Base-by-base conservation (phyloP, 2,888 invertebrate genomes). In the Drosophila lutescens region DNA sequence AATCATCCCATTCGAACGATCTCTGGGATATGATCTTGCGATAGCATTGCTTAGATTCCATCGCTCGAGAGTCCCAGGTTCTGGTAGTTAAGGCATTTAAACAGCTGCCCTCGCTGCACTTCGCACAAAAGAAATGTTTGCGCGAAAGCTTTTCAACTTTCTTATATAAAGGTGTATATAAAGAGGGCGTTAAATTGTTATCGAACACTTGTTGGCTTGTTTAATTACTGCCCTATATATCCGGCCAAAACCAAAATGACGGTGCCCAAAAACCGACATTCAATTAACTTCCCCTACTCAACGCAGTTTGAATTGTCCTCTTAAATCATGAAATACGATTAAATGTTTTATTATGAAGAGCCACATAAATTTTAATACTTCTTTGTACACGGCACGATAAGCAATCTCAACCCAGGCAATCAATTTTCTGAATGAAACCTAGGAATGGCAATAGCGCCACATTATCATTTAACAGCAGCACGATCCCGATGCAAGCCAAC, bases 41-140 rank as follows among this genome's bases (percentile, higher is more conserved):
- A 51, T 80, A 40, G 62, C 49, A 62, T 44, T 36, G 47, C 62
- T 74, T 51, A 53, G 46, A 46, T 53, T 23, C 9, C 30, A 47
- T 15, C 38, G 44, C 0, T 17, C 1, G 10, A 26, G 38, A 38
- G 30, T 10, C 7, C 4, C 9, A 44, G 20, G 23, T 53, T 66
- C 32, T 10, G 38, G 17, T 46, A 47, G 55, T 66, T 26, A 47
- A 66, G 30, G 26, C 66, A 67, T 69, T 68, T 68, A 69, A 41
- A 68, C 68, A 68, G 68, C 68, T 68, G 68, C 17, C 57, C 44
- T 7, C 44, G 34, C 38, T 36, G 46, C 66, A 44, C 9, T 40
- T 46, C 8, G 23, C 4, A 53, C 67, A 67, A 67, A 67, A 69
- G 69, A 67, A 57, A 68, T 57, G 69, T 67, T 67, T 67, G 67